Evolutionary conservation across 2,113 vertebrate species (phyloP), one percentile per base, ranked within the genome.

Genomic region (Terrapene triunguis): DNA sequence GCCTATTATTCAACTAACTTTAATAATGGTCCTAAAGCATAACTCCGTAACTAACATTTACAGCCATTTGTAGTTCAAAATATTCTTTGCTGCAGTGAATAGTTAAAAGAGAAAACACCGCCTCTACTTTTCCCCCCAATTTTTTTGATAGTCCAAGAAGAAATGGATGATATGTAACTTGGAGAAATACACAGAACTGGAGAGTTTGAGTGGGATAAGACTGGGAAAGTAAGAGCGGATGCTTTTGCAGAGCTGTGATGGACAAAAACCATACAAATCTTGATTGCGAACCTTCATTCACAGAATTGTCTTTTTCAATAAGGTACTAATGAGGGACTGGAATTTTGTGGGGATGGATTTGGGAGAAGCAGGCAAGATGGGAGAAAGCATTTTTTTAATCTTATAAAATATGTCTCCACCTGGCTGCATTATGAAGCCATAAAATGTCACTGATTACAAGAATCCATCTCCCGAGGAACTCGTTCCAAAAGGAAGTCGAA

Each of bases 401-500:
- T 89, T 84, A 82, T 25, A 87, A 90, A 92, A 90, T 95, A 72
- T 47, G 27, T 94, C 93, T 83, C 91, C 94, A 96, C 91, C 92
- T 97, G 91, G 92, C 84, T 93, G 88, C 59, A 87, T 78, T 59
- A 89, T 51, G 87, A 94, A 79, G 84, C 82, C 84, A 93, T 97
- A 97, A 98, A 98, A 94, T 93, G 95, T 50, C 91, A 95, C 92
- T 87, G 93, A 92, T 97, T 95, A 92, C 80, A 93, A 89, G n/a
- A 92, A 62, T 55, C 80, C 87, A 94, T 96, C 93, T 96, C 89
- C 85, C 93, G 80, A 95, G 95, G 90, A 97, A 95, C 59, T 88
- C 1, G 5, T 65, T 95, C 62, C 91, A 96, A 96, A 95, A 93
- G 96, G 96, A 97, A 97, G 91, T 62, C 85, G 92, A 95, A 97